A percentile compares a stretch with the other conserved stretches of the same genome.
Evolutionary conservation across 2,888 invertebrate species (phyloP).

Genomic region (Meiosimyza decipiens): DNA sequence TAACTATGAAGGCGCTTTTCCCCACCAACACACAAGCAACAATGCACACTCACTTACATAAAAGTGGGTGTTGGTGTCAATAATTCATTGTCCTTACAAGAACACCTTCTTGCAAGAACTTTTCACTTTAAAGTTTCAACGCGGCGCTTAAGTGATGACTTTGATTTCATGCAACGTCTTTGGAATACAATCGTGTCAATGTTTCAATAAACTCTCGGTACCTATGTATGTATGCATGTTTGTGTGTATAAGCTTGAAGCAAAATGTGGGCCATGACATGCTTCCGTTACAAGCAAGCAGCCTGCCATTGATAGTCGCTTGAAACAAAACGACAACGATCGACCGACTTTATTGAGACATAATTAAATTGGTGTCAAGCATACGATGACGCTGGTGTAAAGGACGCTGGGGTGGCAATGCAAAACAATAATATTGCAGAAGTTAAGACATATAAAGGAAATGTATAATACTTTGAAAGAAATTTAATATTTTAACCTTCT

Average conservation of each 20-base stretch:
- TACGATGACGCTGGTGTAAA: neutral
- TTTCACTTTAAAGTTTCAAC: slow-evolving; percentile 15
- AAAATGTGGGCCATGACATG: slow-evolving; percentile 34
- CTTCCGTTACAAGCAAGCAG: slow-evolving; percentile 16
- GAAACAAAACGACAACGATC: neutral
- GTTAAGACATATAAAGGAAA: neutral
- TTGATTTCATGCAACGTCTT: slow-evolving; percentile 6
- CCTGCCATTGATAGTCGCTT: slow-evolving; percentile 1
- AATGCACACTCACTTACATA: too few relatives aligned
- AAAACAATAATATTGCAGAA: neutral
- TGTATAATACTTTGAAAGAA: neutral
- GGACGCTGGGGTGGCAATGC: neutral
- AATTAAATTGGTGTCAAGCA: slow-evolving; percentile 28
- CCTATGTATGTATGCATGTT: too few relatives aligned
- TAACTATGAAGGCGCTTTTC: neutral
- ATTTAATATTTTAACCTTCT: too few relatives aligned
- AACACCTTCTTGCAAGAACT: slow-evolving; percentile 3
- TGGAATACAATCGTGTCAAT: too few relatives aligned
- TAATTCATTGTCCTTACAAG: slow-evolving; percentile 4
- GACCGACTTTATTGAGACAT: slow-evolving; percentile 25
- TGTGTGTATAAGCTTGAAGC: too few relatives aligned
- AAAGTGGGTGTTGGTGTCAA: slow-evolving; percentile 5
- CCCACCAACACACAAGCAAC: neutral
- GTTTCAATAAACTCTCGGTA: too few relatives aligned
- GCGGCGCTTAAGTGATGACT: neutral